Evolutionary conservation across 2,888 invertebrate species (phyloP), one percentile per base, ranked within the genome.

Genomic region (Autographa pulchrina): DNA sequence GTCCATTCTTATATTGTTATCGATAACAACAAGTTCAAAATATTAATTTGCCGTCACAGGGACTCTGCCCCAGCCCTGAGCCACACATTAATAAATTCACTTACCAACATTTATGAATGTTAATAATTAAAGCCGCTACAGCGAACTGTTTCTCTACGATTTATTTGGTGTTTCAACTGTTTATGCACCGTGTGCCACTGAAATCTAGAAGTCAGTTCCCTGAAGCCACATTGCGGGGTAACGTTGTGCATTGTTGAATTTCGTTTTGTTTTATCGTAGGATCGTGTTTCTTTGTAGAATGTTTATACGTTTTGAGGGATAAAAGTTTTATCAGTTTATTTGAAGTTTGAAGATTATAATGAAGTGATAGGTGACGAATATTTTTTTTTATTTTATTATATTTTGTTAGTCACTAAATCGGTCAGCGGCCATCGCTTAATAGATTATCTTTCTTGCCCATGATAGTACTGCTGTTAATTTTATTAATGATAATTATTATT

Each of bases 71-170:
- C 69, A 81, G 70, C 82, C 85, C 68, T 81, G 79, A 89, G 87
- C 88, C 78, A 88, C 87, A 90, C 89, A 91, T 91, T 89, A 92
- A 93, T 93, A 93, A 92, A 93, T 93, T 93, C 89, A 92, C 89
- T 92, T 90, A 91, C 90, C 86, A 91, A 91, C 93, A 89, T 91
- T 92, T 93, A 94, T 92, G 92, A 92, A 92, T 92, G 91, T 91
- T 92, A 91, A 92, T 94, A 92, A 93, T 92, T 92, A 91, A 92
- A 84, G 85, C 82, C 81, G 86, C 75, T 85, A 81, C 86, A 84
- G 79, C 84, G 77, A 75, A 62, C 62, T 62, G 48, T 62, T 74
- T 66, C 54, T 35, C 9, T 52, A 61, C 59, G 61, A 78, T 78
- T 78, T 76, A 80, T 80, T 80, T 69, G 72, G 66, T 68, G 68